phyloP scores from a whole-genome alignment of 2,113 vertebrate genomes.

The Struthidea cinerea region DNA sequence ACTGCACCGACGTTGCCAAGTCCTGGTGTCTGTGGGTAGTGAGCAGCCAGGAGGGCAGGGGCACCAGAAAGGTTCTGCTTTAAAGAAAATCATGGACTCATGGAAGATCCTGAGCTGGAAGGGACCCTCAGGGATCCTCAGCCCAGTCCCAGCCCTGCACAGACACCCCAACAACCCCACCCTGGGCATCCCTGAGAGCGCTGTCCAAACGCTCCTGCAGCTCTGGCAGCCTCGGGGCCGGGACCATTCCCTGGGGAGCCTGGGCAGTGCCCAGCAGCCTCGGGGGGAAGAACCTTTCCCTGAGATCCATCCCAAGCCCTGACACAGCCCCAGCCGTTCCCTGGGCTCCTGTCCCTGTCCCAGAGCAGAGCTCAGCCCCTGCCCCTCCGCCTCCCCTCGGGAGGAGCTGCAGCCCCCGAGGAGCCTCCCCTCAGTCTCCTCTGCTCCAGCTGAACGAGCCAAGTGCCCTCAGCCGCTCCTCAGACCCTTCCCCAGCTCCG shows the following conservation, averaged over 20 bases:
- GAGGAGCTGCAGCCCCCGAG: no score
- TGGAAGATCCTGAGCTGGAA: not conserved
- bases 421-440: no score
- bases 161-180: not conserved
- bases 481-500: no score
- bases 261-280: not conserved
- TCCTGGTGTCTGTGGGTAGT: not conserved
- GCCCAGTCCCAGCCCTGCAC: fast-evolving
- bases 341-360: not conserved
- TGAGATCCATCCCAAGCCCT: not conserved
- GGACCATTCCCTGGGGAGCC: not conserved
- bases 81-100: not conserved
- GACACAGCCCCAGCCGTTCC: not conserved
- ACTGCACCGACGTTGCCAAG: not conserved
- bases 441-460: no score
- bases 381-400: not conserved
- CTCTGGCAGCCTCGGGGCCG: not conserved
- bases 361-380: not conserved
- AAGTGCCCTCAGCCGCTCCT: no score
- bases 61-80: not conserved
- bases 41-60: not conserved
- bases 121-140: not conserved
- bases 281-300: not conserved
- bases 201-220: not conserved
- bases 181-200: not conserved